Base-by-base conservation (phyloP, 2,797 vertebrate species). In the Lagocephalus sceleratus region DNA sequence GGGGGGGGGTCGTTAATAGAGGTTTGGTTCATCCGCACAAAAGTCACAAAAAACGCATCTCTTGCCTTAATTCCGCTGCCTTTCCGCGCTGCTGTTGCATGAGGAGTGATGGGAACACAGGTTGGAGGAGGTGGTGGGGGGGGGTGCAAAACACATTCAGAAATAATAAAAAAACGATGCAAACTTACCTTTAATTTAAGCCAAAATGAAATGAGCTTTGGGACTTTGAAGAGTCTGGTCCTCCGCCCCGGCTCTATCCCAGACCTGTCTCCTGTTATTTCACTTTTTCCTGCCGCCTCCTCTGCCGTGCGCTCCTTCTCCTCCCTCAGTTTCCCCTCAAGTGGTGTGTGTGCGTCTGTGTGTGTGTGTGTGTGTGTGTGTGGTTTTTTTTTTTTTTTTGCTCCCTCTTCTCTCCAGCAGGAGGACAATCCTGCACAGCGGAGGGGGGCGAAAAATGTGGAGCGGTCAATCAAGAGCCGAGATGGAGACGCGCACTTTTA, bases 391-490 rank as follows among this genome's bases (percentile, higher is more conserved):
- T 19, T 42, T 19, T 42, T 17, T 40, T 4, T 56, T 58, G 45
- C 69, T 39, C 48, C 51, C 32, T 63, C 22, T 60, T 79, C 75
- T 84, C 82, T 85, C 86, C 79, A 76, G 74, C 79, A 88, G 77
- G 71, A 86, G 75, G 68, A 78, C 77, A 71, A 80, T 60, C 73
- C 66, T 60, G 75, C 72, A 57, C 50, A 20, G 26, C 26, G 26
- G 26, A 2, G 26, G 16, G 52, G 5, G 19, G 2, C 2, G 3
- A 15, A 23, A 2, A 46, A 60, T 66, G 85, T 78, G 83, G 82
- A 86, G 78, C 85, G 61, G 85, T 89, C 90, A 88, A 87, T 90
- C 85, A 87, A 81, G 77, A 57, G 44, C 45, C 56, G 57, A 55
- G 60, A 53, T 14, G 71, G 66, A 32, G 20, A 39, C 23, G 52